Evolutionary conservation across 2,888 invertebrate species (phyloP).

Genomic region (Allolobophora icterica): DNA sequence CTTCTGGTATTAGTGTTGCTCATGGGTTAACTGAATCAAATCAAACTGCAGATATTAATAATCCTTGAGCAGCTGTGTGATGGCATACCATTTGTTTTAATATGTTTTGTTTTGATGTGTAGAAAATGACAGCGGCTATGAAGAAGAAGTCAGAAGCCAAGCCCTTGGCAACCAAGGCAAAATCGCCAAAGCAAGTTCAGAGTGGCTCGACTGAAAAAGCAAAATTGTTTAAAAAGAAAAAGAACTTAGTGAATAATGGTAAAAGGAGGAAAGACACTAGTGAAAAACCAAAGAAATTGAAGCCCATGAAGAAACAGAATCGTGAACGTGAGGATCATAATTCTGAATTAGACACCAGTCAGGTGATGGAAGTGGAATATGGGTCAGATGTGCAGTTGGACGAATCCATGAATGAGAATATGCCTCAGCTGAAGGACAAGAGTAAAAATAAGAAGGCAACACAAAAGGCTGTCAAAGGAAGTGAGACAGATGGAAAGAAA

Average conservation of each 20-base stretch:
- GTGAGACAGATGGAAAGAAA: not conserved
- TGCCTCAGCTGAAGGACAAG: not conserved
- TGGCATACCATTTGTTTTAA: no score
- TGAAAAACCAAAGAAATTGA: not conserved
- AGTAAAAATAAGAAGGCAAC: not conserved
- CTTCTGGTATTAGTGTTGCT: no score
- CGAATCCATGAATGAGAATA: not conserved
- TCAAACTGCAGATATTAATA: no score
- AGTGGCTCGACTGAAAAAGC: not conserved
- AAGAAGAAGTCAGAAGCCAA: constrained; percentile 8
- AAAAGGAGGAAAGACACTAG: not conserved
- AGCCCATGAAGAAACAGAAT: not conserved
- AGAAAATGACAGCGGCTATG: not conserved
- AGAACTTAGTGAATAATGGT: not conserved
- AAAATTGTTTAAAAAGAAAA: not conserved
- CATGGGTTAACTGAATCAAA: no score
- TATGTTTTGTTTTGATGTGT: not conserved
- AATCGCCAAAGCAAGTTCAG: not conserved
- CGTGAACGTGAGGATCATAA: not conserved
- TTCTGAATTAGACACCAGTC: not conserved
- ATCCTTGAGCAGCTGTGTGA: no score
- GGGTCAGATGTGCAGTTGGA: not conserved
- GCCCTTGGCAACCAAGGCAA: not conserved
- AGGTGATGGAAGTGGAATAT: constrained; percentile 13
- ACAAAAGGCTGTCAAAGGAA: not conserved